A percentile compares a stretch with the other conserved stretches of the same genome.
These are phyloP conservation scores for Uropsilus gracilis DNA, from an alignment of 2,113 vertebrate species.

Conservation along the genomic window DNA sequence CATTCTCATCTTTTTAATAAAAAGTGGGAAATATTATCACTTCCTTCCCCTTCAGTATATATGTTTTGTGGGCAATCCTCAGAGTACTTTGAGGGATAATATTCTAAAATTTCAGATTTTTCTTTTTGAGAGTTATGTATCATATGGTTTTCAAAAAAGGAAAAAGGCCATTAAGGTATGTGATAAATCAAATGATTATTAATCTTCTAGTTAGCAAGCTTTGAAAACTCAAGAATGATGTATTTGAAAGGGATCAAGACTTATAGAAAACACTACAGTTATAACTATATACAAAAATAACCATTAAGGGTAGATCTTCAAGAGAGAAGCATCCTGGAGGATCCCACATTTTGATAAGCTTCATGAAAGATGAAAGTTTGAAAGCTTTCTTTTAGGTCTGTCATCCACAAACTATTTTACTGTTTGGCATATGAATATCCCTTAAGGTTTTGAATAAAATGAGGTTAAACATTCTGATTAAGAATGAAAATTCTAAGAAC, in stretches of 20 bases:
- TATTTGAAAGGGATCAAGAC: neutral
- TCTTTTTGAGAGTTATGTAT: neutral
- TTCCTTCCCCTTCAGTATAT: neutral
- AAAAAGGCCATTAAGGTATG: neutral
- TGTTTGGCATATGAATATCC: neutral
- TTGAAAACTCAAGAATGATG: neutral
- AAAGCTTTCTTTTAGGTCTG: neutral
- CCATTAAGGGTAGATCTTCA: neutral
- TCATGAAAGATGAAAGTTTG: neutral
- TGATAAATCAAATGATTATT: neutral
- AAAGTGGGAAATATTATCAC: neutral
- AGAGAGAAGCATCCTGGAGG: neutral
- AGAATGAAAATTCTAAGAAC: neutral
- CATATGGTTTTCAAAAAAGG: neutral
- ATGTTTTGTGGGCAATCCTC: neutral
- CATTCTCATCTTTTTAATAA: neutral
- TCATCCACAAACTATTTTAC: neutral
- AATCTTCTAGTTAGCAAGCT: neutral
- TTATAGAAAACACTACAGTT: slow-evolving; percentile 1
- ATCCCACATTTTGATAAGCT: neutral
- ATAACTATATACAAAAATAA: neutral
- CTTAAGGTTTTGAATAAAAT: neutral
- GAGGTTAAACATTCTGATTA: neutral
- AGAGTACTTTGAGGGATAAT: neutral
- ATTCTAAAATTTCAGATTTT: neutral